A percentile compares a stretch with the other conserved stretches of the same genome.
Evolutionary conservation across 2,113 vertebrate species (phyloP).

Genomic region (Trematomus loennbergii): DNA sequence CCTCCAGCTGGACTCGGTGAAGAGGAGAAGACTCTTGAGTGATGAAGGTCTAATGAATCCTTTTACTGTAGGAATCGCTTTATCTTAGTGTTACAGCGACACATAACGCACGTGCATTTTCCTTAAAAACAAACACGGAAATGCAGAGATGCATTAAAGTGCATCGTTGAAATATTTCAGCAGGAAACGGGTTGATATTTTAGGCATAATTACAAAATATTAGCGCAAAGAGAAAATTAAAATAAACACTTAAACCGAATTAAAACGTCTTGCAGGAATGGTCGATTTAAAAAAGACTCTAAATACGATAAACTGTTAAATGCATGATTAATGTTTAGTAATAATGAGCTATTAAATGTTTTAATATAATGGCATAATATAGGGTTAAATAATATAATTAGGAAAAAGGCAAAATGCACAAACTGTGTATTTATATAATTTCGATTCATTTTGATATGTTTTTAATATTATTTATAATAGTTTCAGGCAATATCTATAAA

Average conservation of each 20-base stretch:
- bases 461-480: too few species aligned
- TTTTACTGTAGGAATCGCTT: not conserved
- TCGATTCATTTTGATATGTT: too few species aligned
- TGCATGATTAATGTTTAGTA: not conserved
- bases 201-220: not conserved
- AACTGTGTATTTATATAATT: too few species aligned
- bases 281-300: not conserved
- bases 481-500: too few species aligned
- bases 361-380: not conserved
- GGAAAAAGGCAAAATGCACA: too few species aligned
- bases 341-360: too few species aligned
- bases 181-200: not conserved
- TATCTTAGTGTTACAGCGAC: not conserved
- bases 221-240: not conserved
- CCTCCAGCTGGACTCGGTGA: constrained; percentile 64
- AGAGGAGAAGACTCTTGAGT: constrained; percentile 61
- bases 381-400: too few species aligned
- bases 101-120: not conserved
- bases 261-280: not conserved
- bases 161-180: not conserved
- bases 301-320: not conserved
- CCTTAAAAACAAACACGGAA: not conserved
- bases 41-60: constrained; percentile 36
- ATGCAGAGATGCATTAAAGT: not conserved
- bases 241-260: not conserved